Conservation (phyloP, 2,888 invertebrate genomes). For the Saturnia pavonia region DNA sequence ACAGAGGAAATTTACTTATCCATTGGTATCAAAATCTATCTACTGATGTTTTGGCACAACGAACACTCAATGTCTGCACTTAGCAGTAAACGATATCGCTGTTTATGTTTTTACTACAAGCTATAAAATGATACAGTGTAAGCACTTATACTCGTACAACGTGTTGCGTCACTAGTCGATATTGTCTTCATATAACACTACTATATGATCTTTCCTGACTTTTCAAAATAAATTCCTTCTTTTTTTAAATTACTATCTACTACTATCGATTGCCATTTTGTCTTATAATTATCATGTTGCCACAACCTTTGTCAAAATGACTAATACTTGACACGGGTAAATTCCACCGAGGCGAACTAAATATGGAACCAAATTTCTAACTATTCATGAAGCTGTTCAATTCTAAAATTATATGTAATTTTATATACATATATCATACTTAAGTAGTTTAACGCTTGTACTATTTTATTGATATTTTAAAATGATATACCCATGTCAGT, state of each 20-base stretch:
- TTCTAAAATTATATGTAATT: background rate
- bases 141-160: conserved; percentile 24
- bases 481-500: no score
- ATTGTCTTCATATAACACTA: background rate
- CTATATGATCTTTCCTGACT: background rate
- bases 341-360: background rate
- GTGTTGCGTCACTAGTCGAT: conserved; percentile 35
- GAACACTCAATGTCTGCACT: conserved; percentile 29
- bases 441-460: no score
- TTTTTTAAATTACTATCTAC: background rate
- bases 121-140: conserved; percentile 33
- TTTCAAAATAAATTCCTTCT: background rate
- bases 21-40: background rate
- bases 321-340: background rate
- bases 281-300: background rate
- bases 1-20: background rate
- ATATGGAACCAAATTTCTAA: background rate
- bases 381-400: background rate
- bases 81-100: conserved; percentile 36
- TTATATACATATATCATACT: no score
- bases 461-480: no score
- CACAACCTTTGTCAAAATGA: background rate
- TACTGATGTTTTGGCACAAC: conserved; percentile 9
- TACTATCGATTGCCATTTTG: background rate
- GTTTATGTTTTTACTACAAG: conserved; percentile 36